Evolutionary conservation across 2,888 invertebrate species (phyloP), one percentile per base, ranked within the genome.

Genomic region (Papilio demoleus): DNA sequence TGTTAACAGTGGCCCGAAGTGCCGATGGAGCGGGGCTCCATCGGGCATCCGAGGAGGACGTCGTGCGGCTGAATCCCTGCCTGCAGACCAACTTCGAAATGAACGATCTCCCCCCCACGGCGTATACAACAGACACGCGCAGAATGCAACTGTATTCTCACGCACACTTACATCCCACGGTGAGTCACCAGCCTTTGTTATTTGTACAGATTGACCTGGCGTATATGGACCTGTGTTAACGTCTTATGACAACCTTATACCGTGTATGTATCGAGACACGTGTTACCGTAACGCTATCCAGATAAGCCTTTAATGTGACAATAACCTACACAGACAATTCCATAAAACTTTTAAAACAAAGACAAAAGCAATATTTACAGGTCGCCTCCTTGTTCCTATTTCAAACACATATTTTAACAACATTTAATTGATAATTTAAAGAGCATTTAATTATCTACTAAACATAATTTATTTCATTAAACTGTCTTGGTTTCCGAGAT

Each of bases 111-210:
- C 86, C 88, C n/a, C 71, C 87, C 14, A 83, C 81, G 74, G 74
- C 83, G 59, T 91, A 88, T 76, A 75, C 83, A 19, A 81, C 87
- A 76, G 90, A 91, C 79, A 79, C 88, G 61, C 85, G 90, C 76
- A 89, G 90, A 83, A 90, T 91, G 88, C 88, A 88, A 76, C 80
- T 90, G 58, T 90, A 89, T 73, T 77, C 88, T 3, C 91, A 89
- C 72, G 80, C 86, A 58, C 89, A 89, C 74, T 71, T 87, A 50
- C 89, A 89, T 74, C 86, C 87, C 22, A 76, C 89, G 83, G 91
- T 91, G 81, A 88, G 89, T 85, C 75, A 65, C 17, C 58, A 45
- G 60, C 73, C 73, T 77, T 79, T 78, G 76, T 77, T 78, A 75
- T 71, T 70, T 72, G 74, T 72, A 72, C 70, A 71, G 70, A 74